Evolutionary conservation across 2,113 vertebrate species (phyloP), one percentile per base, ranked within the genome.

Genomic region (Chaetodon auriga): DNA sequence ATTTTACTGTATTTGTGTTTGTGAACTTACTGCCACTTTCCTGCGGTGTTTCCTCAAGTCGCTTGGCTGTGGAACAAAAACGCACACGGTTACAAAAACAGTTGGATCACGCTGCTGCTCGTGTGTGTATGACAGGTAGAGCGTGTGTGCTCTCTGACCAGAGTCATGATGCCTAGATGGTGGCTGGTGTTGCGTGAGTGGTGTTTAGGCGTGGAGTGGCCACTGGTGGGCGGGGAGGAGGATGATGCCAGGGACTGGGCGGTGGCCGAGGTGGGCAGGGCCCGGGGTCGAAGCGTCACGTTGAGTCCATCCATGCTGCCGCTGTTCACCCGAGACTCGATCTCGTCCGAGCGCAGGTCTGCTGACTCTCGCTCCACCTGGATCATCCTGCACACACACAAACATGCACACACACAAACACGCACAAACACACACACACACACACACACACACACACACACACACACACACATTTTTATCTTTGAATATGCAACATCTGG

Each of bases 11-110:
- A n/a, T 41, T 43, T 53, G n/a, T 13, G 12, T 69, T 61, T 66
- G 6, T 19, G 84, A 81, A 97, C 97, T 97, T 95, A 98, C 97
- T 85, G 97, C 96, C 78, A 99, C 96, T 97, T 97, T 98, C 93
- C 97, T 95, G 90, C 97, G 96, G 83, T 99, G 98, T 93, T 99
- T 99, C 94, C 98, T 96, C 95, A 99, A 95, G 95, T 99, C 98
- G 70, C 98, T 99, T 79, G 98, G 98, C 98, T 99, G 92, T 92
- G 58, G 79, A 80, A 87, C 78, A 91, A 90, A 90, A 82, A 48
- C 91, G 66, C 13, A 51, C 7, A 78, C 5, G 57, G 25, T 84
- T 62, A 78, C n/a, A 73, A 30, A 30, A 30, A 30, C 30, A 30
- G 30, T 4, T 16, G 6, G 4, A 12, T 36, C 30, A 30, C 30